A percentile compares a stretch with the other conserved stretches of the same genome.
These are phyloP conservation scores for Perithous albicinctus DNA, from an alignment of 2,888 invertebrate genomes.

Conservation along the genomic window DNA sequence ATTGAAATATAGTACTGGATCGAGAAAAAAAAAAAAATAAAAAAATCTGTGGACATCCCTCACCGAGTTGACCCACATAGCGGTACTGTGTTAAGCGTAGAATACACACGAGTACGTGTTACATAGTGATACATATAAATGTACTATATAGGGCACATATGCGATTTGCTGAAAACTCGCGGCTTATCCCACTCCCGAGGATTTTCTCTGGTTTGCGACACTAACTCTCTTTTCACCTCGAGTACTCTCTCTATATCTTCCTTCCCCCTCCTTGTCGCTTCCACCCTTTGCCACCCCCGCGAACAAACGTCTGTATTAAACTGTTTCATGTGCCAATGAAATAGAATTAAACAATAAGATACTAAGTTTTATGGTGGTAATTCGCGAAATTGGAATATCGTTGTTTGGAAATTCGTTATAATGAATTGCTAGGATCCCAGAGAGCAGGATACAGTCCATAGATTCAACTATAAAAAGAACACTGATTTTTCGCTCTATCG, in stretches of 20 bases:
- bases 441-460: not conserved
- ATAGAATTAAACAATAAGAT: conserved; percentile 58
- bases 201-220: conserved; percentile 55
- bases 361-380: conserved; percentile 22
- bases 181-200: conserved; percentile 64
- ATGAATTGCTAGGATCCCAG: too few relatives aligned
- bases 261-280: not conserved
- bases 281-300: not conserved
- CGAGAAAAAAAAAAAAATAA: not conserved
- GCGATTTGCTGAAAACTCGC: conserved; percentile 64
- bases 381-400: conserved; percentile 26
- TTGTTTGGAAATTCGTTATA: conserved; percentile 5
- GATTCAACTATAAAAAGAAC: not conserved
- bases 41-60: not conserved
- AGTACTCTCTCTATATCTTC: conserved; percentile 11
- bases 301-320: conserved; percentile 50
- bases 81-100: not conserved
- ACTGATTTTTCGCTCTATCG: too few relatives aligned
- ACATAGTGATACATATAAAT: conserved; percentile 36
- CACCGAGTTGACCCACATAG: conserved; percentile 8
- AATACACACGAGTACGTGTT: not conserved
- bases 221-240: conserved; percentile 53
- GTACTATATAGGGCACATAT: conserved; percentile 54
- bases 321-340: conserved; percentile 47
- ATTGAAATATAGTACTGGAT: not conserved